Evolutionary conservation across 2,113 vertebrate genomes (phyloP).

Genomic region (Camelus bactrianus): DNA sequence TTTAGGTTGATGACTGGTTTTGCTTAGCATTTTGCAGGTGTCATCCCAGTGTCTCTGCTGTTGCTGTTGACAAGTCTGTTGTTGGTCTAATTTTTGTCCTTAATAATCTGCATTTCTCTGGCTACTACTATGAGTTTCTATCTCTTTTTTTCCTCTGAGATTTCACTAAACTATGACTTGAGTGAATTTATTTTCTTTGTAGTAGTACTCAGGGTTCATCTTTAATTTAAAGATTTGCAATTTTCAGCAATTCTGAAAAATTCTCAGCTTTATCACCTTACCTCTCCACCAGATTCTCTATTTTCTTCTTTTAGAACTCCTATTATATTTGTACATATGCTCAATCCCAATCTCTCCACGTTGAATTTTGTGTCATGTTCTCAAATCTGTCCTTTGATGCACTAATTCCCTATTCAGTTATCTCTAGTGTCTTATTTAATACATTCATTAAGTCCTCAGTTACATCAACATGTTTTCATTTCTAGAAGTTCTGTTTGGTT

Average conservation of each 20-base stretch:
- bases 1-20: not conserved
- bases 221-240: slow-evolving; percentile 4
- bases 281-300: not conserved
- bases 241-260: not conserved
- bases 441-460: not conserved
- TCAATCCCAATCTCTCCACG: not conserved
- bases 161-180: not conserved
- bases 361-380: not conserved
- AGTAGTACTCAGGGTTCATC: not conserved
- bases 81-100: not conserved
- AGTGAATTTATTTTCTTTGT: not conserved
- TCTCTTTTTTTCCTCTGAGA: not conserved
- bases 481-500: not conserved
- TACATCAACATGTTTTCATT: slow-evolving; percentile 19
- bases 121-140: not conserved
- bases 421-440: not conserved
- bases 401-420: not conserved
- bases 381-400: not conserved
- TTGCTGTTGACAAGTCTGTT: not conserved
- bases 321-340: not conserved
- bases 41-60: not conserved
- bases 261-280: not conserved
- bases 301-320: not conserved
- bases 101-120: slow-evolving; percentile 18
- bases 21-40: not conserved